Evolutionary conservation across 30 jellyfish, hydroid and myxozoan species (phyloP), one percentile per base, ranked within the genome.

Genomic region (Pseudorhiza aurosa): DNA sequence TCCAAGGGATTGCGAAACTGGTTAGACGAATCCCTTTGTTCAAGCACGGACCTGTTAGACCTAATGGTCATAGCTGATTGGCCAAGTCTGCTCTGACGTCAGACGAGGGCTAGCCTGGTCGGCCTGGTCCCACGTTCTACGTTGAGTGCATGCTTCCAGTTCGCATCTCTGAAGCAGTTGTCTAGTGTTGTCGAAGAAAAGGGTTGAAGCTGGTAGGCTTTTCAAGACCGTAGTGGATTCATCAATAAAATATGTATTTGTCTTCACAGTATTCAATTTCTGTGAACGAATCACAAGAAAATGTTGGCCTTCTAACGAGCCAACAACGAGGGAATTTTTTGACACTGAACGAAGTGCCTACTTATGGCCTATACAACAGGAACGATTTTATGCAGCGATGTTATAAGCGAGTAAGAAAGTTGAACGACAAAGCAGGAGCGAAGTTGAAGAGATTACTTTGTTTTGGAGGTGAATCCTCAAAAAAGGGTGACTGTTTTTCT

Each of bases 371-470:
- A 6, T 92, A 92, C 77, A 92, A 92, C 88, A 60, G 98, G 64
- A 92, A 80, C 45, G 98, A 92, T 65, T 92, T 65, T 40, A 72
- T 92, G 95, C 96, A 96, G 42, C 43, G 98, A 24, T 92, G 98
- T 62, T 72, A 85, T 58, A 96, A 87, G 32, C 80, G 85, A 1
- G 88, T 96, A 17, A 67, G 96, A 81, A 92, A 85, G 71, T 36
- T 73, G 9, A 92, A 92, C 67, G 95, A 82, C 58, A 72, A 92
- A 39, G 58, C 75, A 21, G 98, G 96, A 6, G 87, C 81, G 2
- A 65, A 44, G 9, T 64, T 92, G 65, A 65, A 58, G 63, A 79
- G 89, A 42, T 51, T 92, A 27, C 69, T 92, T 19, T 82, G 93
- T 28, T 78, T 85, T 70, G 98, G 98, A 6, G 98, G 98, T 15